Evolutionary conservation across 2,888 invertebrate genomes (phyloP).

Genomic region (Eulithis testata): DNA sequence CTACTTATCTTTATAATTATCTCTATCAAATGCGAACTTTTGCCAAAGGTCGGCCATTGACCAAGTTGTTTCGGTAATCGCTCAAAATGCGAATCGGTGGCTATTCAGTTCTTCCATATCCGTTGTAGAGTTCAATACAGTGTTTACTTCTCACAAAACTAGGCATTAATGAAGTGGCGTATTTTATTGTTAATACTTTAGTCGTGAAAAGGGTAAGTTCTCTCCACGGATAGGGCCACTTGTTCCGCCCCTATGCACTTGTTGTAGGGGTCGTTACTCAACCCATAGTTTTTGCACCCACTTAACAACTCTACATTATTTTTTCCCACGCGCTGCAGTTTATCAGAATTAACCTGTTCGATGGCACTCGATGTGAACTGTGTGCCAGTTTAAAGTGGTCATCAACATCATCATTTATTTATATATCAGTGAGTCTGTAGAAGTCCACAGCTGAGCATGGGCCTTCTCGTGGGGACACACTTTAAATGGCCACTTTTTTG

Average conservation of each 20-base stretch:
- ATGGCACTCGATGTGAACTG: slow-evolving; percentile 43
- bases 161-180: slow-evolving; percentile 16
- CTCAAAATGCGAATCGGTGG: slow-evolving; percentile 8
- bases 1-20: slow-evolving; percentile 28
- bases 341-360: slow-evolving; percentile 62
- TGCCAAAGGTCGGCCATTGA: slow-evolving; percentile 35
- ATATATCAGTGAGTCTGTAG: no score
- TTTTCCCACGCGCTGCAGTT: slow-evolving; percentile 76
- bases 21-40: slow-evolving; percentile 22
- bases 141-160: slow-evolving; percentile 1
- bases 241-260: slow-evolving; percentile 84
- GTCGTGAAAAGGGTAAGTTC: slow-evolving; percentile 43
- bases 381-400: neutral
- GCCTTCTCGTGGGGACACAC: no score
- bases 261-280: slow-evolving; percentile 68
- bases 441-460: no score
- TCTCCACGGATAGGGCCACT: slow-evolving; percentile 57
- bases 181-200: neutral
- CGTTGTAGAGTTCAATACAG: slow-evolving; percentile 3
- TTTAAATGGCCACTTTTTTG: no score
- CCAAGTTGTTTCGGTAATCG: slow-evolving; percentile 30
- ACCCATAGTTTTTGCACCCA: slow-evolving; percentile 77
- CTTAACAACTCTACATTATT: slow-evolving; percentile 53
- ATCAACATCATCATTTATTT: no score
- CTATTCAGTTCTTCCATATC: slow-evolving; percentile 15